Percentiles rank a stretch among this genome's conserved stretches.
Evolutionary conservation across 2,888 invertebrate genomes (phyloP).

Genomic region (Drosophila lutescens): DNA sequence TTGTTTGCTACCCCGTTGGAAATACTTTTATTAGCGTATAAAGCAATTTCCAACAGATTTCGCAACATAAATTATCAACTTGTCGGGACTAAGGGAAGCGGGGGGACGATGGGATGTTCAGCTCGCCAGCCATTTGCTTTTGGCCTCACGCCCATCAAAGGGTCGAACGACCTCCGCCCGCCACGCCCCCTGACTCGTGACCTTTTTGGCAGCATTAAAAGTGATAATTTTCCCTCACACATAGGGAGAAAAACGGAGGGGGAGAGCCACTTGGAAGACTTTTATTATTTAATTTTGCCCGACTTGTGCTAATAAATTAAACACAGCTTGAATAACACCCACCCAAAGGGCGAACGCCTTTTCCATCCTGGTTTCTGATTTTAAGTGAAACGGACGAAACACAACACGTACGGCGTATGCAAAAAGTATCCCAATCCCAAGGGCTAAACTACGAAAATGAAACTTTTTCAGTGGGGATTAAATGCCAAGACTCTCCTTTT

Average conservation of each 20-base stretch:
- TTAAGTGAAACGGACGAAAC: conserved; percentile 47
- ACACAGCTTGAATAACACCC: conserved; percentile 59
- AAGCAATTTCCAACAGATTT: conserved; percentile 74
- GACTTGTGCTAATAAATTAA: conserved; percentile 72
- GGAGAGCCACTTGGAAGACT: conserved; percentile 67
- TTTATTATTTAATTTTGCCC: conserved; percentile 74
- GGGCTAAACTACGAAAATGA: conserved; percentile 12
- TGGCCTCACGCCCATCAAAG: conserved; percentile 56
- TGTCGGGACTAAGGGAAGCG: conserved; percentile 17
- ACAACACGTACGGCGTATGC: conserved; percentile 65
- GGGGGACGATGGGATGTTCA: conserved; percentile 1
- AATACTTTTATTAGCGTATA: conserved; percentile 67
- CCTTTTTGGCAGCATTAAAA: conserved; percentile 78
- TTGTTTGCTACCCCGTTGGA: conserved; percentile 36
- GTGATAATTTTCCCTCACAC: conserved; percentile 73
- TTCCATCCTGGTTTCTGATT: conserved; percentile 18
- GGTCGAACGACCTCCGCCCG: conserved; percentile 18
- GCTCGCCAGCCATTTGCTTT: conserved; percentile 15
- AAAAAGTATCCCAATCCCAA: conserved; percentile 45
- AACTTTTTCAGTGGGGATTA: conserved; percentile 59
- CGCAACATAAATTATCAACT: conserved; percentile 69
- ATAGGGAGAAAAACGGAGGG: conserved; percentile 1
- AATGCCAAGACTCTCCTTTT: conserved; percentile 61
- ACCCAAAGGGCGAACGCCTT: conserved; percentile 35
- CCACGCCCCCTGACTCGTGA: conserved; percentile 54